A percentile compares a stretch with the other conserved stretches of the same genome.
Evolutionary conservation across 2,797 vertebrate species (phyloP).

Genomic region (Tympanoctomys barrerae): DNA sequence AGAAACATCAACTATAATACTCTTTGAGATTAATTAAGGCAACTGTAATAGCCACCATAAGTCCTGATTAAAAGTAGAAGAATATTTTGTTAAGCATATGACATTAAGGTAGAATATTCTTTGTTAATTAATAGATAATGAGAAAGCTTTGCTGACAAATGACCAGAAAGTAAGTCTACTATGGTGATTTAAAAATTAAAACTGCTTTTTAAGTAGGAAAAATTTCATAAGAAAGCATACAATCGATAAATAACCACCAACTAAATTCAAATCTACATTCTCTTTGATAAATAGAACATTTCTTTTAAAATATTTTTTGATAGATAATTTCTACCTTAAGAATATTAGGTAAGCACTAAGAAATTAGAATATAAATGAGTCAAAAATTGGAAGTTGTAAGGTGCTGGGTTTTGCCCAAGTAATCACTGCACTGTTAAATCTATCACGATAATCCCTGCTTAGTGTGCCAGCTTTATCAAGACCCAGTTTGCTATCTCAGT

Average conservation of each 20-base stretch:
- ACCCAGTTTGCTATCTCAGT: slow-evolving; percentile 47
- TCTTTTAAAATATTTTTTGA: background rate
- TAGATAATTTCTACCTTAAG: slow-evolving; percentile 65
- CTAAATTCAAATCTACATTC: slow-evolving; percentile 72
- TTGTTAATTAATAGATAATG: slow-evolving; percentile 51
- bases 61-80: background rate
- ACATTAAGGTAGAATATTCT: slow-evolving; percentile 35
- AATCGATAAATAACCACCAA: slow-evolving; percentile 68
- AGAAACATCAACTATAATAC: background rate
- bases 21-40: slow-evolving; percentile 46
- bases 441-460: slow-evolving; percentile 64
- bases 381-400: slow-evolving; percentile 59
- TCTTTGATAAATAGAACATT: too few relatives aligned
- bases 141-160: slow-evolving; percentile 51
- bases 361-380: slow-evolving; percentile 48
- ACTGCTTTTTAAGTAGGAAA: slow-evolving; percentile 70
- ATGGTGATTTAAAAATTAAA: slow-evolving; percentile 65
- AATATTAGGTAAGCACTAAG: slow-evolving; percentile 61
- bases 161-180: slow-evolving; percentile 32
- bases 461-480: slow-evolving; percentile 75
- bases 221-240: slow-evolving; percentile 47
- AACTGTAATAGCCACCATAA: background rate
- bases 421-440: slow-evolving; percentile 64
- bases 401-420: slow-evolving; percentile 60
- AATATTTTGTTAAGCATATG: slow-evolving; percentile 12